These are phyloP conservation scores for Sterrhoptilus dennistouni DNA, from an alignment of 2,113 vertebrate species.

Conservation along the genomic window DNA sequence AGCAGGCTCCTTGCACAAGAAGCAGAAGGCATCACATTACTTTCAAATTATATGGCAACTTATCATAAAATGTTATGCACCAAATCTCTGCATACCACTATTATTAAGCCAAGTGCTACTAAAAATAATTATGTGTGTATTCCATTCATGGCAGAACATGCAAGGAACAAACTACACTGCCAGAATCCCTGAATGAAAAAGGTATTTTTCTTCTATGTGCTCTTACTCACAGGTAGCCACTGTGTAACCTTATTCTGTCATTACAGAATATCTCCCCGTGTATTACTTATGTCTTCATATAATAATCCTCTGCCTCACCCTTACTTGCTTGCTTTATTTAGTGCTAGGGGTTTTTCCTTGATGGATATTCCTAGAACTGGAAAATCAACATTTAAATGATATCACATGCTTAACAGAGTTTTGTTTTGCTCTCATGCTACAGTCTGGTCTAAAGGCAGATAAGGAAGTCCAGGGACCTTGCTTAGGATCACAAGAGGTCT, in stretches of 20 bases:
- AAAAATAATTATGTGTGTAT: neutral
- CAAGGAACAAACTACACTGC: neutral
- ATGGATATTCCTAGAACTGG: neutral
- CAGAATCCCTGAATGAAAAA: neutral
- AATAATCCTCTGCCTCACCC: neutral
- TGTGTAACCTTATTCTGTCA: neutral
- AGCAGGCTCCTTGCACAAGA: neutral
- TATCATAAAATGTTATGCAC: neutral
- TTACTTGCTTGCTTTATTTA: neutral
- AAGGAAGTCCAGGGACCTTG: neutral
- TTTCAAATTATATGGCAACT: slow-evolving; percentile 17
- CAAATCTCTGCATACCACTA: neutral
- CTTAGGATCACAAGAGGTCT: neutral
- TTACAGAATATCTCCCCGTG: neutral
- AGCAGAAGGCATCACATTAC: neutral
- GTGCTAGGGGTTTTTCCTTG: neutral
- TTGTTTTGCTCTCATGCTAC: neutral
- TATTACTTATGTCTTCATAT: neutral
- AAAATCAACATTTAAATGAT: neutral
- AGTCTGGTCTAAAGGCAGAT: neutral
- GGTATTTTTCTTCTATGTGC: neutral
- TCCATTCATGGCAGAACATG: neutral
- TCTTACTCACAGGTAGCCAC: neutral
- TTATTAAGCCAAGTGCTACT: neutral
- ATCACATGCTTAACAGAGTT: neutral